Evolutionary conservation across 1,140 invertebrate species (phyloP).

Genomic region (Papilio polyxenes): DNA sequence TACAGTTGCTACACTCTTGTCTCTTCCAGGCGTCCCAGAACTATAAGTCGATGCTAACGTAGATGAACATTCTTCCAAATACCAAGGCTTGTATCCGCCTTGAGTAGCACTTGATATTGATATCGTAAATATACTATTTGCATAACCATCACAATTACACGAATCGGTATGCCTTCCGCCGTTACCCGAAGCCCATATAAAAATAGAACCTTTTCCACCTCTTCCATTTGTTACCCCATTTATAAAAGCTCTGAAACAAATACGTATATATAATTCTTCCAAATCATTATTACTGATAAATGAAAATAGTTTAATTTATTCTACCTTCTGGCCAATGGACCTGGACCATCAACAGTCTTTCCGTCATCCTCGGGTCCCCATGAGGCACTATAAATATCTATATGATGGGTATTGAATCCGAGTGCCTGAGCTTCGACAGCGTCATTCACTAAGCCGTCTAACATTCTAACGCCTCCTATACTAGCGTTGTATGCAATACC

Average conservation of each 20-base stretch:
- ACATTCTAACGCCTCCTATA: conserved; percentile 95
- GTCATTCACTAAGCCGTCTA: conserved; percentile 97
- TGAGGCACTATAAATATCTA: conserved; percentile 97
- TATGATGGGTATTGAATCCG: conserved; percentile 94
- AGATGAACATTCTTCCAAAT: conserved; percentile 97
- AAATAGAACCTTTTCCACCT: conserved; percentile 97
- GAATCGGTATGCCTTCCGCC: conserved; percentile 97
- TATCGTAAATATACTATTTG: conserved; percentile 98
- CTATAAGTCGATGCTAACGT: conserved; percentile 97
- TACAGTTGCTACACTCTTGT: conserved; percentile 95
- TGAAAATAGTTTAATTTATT: neutral
- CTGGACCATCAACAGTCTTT: conserved; percentile 98
- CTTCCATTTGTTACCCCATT: conserved; percentile 96
- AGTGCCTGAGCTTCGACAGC: conserved; percentile 95
- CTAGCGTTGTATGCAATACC: conserved; percentile 96
- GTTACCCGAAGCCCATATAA: conserved; percentile 99
- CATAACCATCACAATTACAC: conserved; percentile 99
- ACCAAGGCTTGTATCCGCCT: conserved; percentile 97
- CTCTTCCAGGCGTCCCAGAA: conserved; percentile 94
- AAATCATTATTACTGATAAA: conserved; percentile 53
- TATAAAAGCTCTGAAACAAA: conserved; percentile 90
- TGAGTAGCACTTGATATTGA: conserved; percentile 98
- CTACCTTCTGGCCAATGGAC: conserved; percentile 91
- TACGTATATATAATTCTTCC: conserved; percentile 49
- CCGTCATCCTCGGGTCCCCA: conserved; percentile 98